Percentiles rank a stretch among this genome's conserved stretches.
phyloP scores from a whole-genome alignment of 2,888 invertebrate genomes.

The Melanostoma scalare region DNA sequence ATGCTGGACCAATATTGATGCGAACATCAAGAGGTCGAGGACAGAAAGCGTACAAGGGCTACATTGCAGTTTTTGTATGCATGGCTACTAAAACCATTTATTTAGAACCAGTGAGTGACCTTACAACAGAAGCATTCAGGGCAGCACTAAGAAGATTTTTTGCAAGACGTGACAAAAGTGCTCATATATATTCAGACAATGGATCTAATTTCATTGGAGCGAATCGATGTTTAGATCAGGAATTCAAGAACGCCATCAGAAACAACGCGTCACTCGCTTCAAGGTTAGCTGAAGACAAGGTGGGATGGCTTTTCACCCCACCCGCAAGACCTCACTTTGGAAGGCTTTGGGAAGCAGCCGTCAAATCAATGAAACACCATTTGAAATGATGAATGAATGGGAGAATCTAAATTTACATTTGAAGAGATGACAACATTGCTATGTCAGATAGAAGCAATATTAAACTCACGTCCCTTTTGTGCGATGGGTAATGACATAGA shows the following conservation, averaged over 20 bases:
- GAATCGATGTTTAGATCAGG: background rate
- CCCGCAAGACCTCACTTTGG: conserved; percentile 15
- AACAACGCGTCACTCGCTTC: conserved; percentile 13
- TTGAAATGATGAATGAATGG: conserved; percentile 26
- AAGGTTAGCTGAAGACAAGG: conserved; percentile 20
- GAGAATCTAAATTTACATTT: conserved; percentile 27
- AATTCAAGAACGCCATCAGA: conserved; percentile 9
- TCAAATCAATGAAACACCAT: conserved; percentile 18
- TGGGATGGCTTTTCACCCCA: conserved; percentile 20
- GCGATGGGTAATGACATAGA: conserved; percentile 5
- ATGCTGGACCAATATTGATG: conserved; percentile 37
- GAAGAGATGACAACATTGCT: conserved; percentile 60
- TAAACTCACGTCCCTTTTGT: conserved; percentile 60
- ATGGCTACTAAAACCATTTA: conserved; percentile 50
- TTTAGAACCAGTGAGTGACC: conserved; percentile 45
- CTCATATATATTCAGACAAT: conserved; percentile 28
- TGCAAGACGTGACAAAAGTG: background rate
- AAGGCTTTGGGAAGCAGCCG: conserved; percentile 17
- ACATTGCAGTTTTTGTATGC: conserved; percentile 52
- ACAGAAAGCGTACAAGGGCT: conserved; percentile 30
- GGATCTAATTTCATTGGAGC: background rate
- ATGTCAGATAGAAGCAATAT: conserved; percentile 58
- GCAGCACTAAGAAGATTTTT: conserved; percentile 34
- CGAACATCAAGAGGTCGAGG: conserved; percentile 1
- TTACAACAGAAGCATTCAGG: conserved; percentile 37